Conservation (phyloP, 2,113 vertebrate genomes). For the Corythoichthys intestinalis region DNA sequence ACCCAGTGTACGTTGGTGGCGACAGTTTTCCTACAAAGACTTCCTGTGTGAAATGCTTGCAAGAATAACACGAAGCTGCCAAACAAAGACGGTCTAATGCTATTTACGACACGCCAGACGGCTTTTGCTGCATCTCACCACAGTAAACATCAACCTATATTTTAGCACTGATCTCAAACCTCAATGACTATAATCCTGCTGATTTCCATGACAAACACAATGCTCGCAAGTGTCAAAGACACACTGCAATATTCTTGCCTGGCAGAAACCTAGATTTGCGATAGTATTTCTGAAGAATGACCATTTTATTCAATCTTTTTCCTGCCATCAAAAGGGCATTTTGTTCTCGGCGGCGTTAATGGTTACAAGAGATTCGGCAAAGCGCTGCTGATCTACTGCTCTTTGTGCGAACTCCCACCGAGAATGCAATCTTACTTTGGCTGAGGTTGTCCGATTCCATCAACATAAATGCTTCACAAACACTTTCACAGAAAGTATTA, state of each 20-base stretch:
- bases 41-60: slow-evolving; percentile 16
- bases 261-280: slow-evolving; percentile 61
- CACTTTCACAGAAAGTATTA: slow-evolving; percentile 69
- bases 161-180: slow-evolving; percentile 57
- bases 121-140: slow-evolving; percentile 36
- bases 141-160: slow-evolving; percentile 59
- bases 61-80: slow-evolving; percentile 43
- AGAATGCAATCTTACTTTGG: slow-evolving; percentile 71
- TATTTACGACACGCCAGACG: slow-evolving; percentile 36
- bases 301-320: slow-evolving; percentile 77
- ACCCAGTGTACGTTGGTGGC: slow-evolving; percentile 13
- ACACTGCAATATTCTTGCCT: slow-evolving; percentile 47
- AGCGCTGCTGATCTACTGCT: slow-evolving; percentile 64
- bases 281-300: slow-evolving; percentile 62
- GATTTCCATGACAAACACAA: slow-evolving; percentile 73
- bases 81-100: slow-evolving; percentile 34
- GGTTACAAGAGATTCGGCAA: slow-evolving; percentile 65
- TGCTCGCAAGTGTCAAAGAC: slow-evolving; percentile 62
- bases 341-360: slow-evolving; percentile 68
- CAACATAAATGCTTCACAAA: slow-evolving; percentile 69
- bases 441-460: slow-evolving; percentile 67
- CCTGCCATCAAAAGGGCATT: slow-evolving; percentile 67
- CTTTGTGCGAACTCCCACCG: slow-evolving; percentile 67
- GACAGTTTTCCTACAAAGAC: background rate
- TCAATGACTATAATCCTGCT: slow-evolving; percentile 66